Conservation (phyloP, 1,140 invertebrate species). For the Phthorimaea operculella region DNA sequence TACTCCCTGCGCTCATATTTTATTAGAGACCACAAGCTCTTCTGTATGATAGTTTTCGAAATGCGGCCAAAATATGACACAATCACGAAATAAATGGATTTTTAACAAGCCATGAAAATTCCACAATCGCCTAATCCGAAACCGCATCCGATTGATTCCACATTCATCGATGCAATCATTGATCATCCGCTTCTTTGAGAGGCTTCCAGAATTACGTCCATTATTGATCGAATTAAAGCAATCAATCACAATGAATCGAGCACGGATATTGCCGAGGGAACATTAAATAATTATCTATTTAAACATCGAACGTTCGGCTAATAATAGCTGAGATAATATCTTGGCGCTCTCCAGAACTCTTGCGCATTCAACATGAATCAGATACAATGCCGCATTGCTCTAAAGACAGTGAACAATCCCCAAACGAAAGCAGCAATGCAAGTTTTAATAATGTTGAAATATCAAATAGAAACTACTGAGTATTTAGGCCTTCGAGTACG, state of each 20-base stretch:
- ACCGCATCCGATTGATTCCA: not conserved
- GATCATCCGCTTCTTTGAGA: slow-evolving; percentile 10
- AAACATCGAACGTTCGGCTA: slow-evolving; percentile 38
- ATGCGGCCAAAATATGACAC: no score
- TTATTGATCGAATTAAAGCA: slow-evolving; percentile 30
- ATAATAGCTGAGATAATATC: slow-evolving; percentile 48
- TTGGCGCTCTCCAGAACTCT: slow-evolving; percentile 15
- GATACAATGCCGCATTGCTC: no score
- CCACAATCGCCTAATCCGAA: not conserved
- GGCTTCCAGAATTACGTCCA: slow-evolving; percentile 31
- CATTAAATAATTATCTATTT: slow-evolving; percentile 47
- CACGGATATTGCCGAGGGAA: slow-evolving; percentile 18
- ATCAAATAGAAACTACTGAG: no score
- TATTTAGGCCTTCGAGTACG: slow-evolving; percentile 10
- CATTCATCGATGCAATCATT: slow-evolving; percentile 11
- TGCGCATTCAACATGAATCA: no score
- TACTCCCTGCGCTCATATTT: no score
- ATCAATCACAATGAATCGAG: slow-evolving; percentile 47
- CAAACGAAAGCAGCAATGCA: no score
- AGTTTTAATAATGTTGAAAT: no score
- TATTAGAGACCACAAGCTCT: no score
- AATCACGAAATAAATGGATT: no score
- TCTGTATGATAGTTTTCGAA: no score
- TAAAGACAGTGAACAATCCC: no score
- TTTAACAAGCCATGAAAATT: no score